Evolutionary conservation across 2,888 invertebrate species (phyloP), one percentile per base, ranked within the genome.

Genomic region (Hirtodrosophila duncani): DNA sequence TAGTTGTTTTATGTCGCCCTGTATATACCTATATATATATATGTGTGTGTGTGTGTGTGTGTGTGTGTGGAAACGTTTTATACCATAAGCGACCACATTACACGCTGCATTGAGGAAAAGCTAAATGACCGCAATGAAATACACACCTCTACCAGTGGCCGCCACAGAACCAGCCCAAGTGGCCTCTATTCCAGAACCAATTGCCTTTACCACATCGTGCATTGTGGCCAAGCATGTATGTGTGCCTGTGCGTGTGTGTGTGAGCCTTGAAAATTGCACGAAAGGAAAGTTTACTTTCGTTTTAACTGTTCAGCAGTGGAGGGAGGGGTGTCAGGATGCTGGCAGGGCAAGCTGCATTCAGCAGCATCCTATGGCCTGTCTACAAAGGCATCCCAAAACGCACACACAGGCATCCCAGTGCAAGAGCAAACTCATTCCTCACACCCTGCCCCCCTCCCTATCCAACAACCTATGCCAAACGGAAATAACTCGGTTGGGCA

Each of bases 111-210:
- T 78, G 64, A 64, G 66, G 71, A 66, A 52, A 64, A 63, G 68
- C 71, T 64, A 75, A 75, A 78, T 75, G 78, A 71, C 75, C 75
- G 59, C 71, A 75, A 67, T 53, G 71, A 58, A 72, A 51, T 77
- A 60, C 59, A 49, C 70, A 77, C 72, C 74, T n/a, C n/a, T 61
- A 43, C 33, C 43, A 44, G 24, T 33, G 6, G 18, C 20, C 29
- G 46, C 37, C 56, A 31, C 63, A 58, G 48, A 23, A 50, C 31
- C 26, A 17, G 11, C 21, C 30, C 37, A 14, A 11, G 10, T 3
- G 2, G 16, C 1, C 39, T 34, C 26, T 9, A 38, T 11, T 18
- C 13, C 31, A 39, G 38, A 8, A 6, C 17, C 16, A 24, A 8
- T 18, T 41, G 23, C 10, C 36, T 3, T 10, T 2, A 16, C 21